Evolutionary conservation across 2,113 vertebrate species (phyloP).

Genomic region (Syrrhaptes paradoxus): DNA sequence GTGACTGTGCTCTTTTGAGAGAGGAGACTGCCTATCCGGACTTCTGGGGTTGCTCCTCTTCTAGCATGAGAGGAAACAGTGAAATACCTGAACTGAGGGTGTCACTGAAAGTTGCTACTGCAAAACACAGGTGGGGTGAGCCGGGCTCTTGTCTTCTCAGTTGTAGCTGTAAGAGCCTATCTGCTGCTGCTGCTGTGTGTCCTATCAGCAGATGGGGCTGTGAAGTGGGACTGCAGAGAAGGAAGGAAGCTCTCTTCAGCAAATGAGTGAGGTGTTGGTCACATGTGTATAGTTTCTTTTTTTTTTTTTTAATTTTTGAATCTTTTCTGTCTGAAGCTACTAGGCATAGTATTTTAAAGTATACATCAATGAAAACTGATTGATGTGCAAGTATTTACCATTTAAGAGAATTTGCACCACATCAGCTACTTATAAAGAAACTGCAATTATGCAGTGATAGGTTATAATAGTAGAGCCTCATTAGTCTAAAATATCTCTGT

Average conservation of each 20-base stretch:
- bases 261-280: background rate
- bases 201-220: background rate
- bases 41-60: background rate
- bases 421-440: background rate
- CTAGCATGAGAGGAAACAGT: fast-evolving
- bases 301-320: no score
- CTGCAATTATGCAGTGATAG: background rate
- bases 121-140: background rate
- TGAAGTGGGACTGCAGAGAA: fast-evolving
- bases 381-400: background rate
- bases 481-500: conserved; percentile 20
- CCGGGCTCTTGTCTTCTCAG: background rate
- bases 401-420: background rate
- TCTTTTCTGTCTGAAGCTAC: background rate
- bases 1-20: background rate
- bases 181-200: background rate
- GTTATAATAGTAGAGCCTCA: conserved; percentile 3
- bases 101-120: background rate
- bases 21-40: background rate
- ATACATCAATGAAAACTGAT: background rate
- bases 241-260: background rate
- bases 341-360: background rate
- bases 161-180: background rate
- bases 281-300: fast-evolving
- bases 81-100: background rate